Evolutionary conservation across 2,113 vertebrate genomes (phyloP).

Genomic region (Pungitius pungitius): DNA sequence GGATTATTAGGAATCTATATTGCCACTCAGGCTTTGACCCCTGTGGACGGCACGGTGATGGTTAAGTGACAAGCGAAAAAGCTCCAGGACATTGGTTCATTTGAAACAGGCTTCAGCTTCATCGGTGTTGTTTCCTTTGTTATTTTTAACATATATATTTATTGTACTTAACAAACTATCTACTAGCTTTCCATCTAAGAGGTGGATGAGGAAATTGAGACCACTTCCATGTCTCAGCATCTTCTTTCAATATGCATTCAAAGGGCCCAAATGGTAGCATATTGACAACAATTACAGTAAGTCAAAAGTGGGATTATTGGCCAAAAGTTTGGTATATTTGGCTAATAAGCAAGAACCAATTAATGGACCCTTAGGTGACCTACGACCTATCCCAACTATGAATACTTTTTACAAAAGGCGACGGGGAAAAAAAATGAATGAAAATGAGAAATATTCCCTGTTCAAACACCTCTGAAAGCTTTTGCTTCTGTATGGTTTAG

Average conservation of each 20-base stretch:
- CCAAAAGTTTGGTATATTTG: background rate
- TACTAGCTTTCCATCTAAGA: background rate
- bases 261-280: no score
- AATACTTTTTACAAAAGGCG: background rate
- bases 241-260: no score
- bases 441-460: background rate
- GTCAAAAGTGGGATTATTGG: no score
- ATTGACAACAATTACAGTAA: no score
- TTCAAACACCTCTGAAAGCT: background rate
- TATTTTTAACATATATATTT: background rate
- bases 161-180: background rate
- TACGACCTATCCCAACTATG: background rate
- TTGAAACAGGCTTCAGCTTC: background rate
- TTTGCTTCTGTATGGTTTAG: no score
- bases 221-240: background rate
- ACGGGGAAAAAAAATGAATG: background rate
- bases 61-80: conserved; percentile 23
- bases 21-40: conserved; percentile 15
- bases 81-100: conserved; percentile 15
- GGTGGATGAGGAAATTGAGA: background rate
- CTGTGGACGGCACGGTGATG: conserved; percentile 26
- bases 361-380: background rate
- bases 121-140: background rate
- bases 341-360: background rate
- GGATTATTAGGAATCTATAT: background rate